Evolutionary conservation across 2,888 invertebrate genomes (phyloP).

Genomic region (Perizoma affinitatum): DNA sequence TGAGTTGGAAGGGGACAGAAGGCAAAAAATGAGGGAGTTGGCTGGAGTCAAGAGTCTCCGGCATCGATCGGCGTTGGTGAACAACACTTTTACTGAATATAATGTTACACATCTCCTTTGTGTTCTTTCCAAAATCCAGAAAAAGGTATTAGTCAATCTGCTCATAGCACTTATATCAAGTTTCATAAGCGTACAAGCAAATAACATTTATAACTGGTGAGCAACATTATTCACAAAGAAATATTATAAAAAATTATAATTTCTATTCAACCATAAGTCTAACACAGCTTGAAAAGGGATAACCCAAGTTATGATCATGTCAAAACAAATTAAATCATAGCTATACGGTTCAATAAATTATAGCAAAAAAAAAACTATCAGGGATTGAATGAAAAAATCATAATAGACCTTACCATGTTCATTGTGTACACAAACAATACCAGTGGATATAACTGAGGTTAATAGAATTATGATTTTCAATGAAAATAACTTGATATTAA

Average conservation of each 20-base stretch:
- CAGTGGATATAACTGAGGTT: slow-evolving; percentile 57
- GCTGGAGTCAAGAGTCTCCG: slow-evolving; percentile 78
- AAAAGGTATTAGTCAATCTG: slow-evolving; percentile 48
- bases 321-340: slow-evolving; percentile 83
- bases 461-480: slow-evolving; percentile 61
- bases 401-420: slow-evolving; percentile 79
- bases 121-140: slow-evolving; percentile 36
- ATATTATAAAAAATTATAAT: slow-evolving; percentile 33
- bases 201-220: slow-evolving; percentile 26
- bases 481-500: slow-evolving; percentile 57
- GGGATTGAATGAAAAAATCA: slow-evolving; percentile 63
- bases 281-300: slow-evolving; percentile 48
- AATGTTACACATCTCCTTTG: slow-evolving; percentile 37
- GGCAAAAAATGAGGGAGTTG: slow-evolving; percentile 64
- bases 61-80: slow-evolving; percentile 72
- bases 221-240: slow-evolving; percentile 26
- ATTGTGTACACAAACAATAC: slow-evolving; percentile 77
- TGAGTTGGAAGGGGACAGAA: slow-evolving; percentile 68
- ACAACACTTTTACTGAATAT: slow-evolving; percentile 43
- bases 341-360: slow-evolving; percentile 72
- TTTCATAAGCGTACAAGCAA: slow-evolving; percentile 51
- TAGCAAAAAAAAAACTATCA: slow-evolving; percentile 49
- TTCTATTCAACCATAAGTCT: slow-evolving; percentile 33
- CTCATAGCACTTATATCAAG: slow-evolving; percentile 54
- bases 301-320: slow-evolving; percentile 71